Conservation (phyloP, 2,888 invertebrate species). For the Alitta virens region DNA sequence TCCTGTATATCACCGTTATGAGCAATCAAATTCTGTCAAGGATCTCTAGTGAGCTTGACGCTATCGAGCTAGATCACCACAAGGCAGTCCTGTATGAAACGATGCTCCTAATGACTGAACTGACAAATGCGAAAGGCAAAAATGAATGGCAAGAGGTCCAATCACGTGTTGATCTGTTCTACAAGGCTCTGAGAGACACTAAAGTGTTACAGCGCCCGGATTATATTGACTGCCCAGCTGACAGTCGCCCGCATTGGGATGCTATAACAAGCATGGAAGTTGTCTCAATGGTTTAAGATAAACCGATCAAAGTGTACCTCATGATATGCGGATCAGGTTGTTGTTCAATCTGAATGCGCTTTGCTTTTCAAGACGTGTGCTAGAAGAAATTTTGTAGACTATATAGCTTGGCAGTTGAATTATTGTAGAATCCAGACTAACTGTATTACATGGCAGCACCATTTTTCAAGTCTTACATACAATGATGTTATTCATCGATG, state of each 20-base stretch:
- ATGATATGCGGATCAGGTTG: too few species aligned
- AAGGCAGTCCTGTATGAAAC: slow-evolving; percentile 14
- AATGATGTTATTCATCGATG: too few species aligned
- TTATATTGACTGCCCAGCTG: slow-evolving; percentile 2
- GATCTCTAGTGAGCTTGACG: not conserved
- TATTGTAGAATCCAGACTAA: too few species aligned
- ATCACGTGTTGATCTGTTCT: not conserved
- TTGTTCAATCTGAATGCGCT: too few species aligned
- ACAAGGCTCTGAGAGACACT: slow-evolving; percentile 9
- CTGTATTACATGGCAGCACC: too few species aligned
- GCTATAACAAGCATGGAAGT: slow-evolving; percentile 3
- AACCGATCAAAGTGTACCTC: too few species aligned
- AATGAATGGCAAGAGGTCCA: not conserved
- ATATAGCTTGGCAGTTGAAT: too few species aligned
- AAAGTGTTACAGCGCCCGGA: slow-evolving; percentile 6
- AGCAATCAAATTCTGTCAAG: not conserved
- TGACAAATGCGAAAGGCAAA: not conserved
- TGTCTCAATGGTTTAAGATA: not conserved
- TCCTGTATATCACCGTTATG: not conserved
- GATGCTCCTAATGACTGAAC: slow-evolving; percentile 12
- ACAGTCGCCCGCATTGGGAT: not conserved
- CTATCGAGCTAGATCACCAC: slow-evolving; percentile 13
- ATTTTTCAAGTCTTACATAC: too few species aligned
- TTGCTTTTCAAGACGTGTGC: too few species aligned
- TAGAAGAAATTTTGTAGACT: too few species aligned